These are phyloP conservation scores for Arrhamphus sclerolepis DNA, from an alignment of 2,797 vertebrate species.

Conservation along the genomic window DNA sequence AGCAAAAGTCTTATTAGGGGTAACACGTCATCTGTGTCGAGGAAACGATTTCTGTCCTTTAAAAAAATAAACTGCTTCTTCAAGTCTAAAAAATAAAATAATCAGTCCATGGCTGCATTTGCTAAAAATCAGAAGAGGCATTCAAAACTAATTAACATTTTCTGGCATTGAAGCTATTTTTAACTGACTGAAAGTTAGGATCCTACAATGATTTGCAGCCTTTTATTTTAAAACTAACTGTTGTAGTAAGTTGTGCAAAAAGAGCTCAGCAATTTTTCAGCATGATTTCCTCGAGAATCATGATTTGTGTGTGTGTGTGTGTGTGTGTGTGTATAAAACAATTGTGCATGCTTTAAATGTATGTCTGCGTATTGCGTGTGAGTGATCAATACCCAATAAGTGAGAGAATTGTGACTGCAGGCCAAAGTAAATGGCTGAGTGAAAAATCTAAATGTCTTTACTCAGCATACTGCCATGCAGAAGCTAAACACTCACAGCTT, in stretches of 20 bases:
- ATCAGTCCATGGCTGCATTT: no score
- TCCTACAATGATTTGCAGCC: slow-evolving; percentile 9
- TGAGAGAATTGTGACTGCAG: slow-evolving; percentile 50
- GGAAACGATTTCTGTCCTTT: not conserved
- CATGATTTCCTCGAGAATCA: slow-evolving; percentile 18
- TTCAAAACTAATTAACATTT: no score
- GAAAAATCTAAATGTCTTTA: slow-evolving; percentile 66
- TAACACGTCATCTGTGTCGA: not conserved
- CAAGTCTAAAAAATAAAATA: not conserved
- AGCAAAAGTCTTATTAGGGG: slow-evolving; percentile 7
- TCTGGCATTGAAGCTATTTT: no score
- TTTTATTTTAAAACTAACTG: slow-evolving; percentile 30
- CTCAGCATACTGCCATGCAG: slow-evolving; percentile 49
- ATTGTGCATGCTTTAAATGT: slow-evolving; percentile 18
- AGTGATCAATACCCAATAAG: slow-evolving; percentile 58
- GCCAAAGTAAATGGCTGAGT: slow-evolving; percentile 63
- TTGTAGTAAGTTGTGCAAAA: slow-evolving; percentile 30
- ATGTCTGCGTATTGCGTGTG: not conserved
- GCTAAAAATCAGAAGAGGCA: no score
- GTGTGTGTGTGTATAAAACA: no score
- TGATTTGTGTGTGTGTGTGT: no score
- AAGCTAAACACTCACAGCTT: slow-evolving; percentile 37
- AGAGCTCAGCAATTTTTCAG: slow-evolving; percentile 28
- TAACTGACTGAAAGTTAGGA: no score
- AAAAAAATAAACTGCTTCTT: slow-evolving; percentile 11